Percentiles rank a stretch among this genome's conserved stretches.
Conservation (phyloP, 2,888 invertebrate genomes). For the Trissolcus japonicus region DNA sequence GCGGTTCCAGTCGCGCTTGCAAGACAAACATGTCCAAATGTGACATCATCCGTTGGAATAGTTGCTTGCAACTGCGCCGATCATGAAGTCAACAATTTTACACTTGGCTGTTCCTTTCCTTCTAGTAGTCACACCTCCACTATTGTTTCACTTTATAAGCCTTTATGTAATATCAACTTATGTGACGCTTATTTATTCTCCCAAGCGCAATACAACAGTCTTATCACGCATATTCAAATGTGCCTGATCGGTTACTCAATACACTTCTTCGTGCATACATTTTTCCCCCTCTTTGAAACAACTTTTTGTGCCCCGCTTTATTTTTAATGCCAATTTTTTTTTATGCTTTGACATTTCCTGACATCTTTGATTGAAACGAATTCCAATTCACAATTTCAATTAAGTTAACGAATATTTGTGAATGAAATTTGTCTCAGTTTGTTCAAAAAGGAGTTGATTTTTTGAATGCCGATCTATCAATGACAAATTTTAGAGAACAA, state of each 20-base stretch:
- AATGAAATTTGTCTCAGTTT: too few species aligned
- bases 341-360: neutral
- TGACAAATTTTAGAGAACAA: neutral
- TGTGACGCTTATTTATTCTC: slow-evolving; percentile 40
- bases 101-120: slow-evolving; percentile 11
- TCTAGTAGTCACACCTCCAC: slow-evolving; percentile 22
- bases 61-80: neutral
- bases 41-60: slow-evolving; percentile 47
- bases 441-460: too few species aligned
- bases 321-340: neutral
- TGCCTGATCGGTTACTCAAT: slow-evolving; percentile 38
- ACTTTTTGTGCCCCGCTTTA: slow-evolving; percentile 3
- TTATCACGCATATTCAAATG: slow-evolving; percentile 43
- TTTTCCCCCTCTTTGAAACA: slow-evolving; percentile 7
- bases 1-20: slow-evolving; percentile 7
- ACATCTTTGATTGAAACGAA: too few species aligned
- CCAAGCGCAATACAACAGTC: neutral
- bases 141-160: slow-evolving; percentile 50
- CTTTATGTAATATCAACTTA: slow-evolving; percentile 48
- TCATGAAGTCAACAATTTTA: slow-evolving; percentile 6
- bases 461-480: too few species aligned
- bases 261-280: slow-evolving; percentile 28
- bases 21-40: slow-evolving; percentile 6
- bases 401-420: too few species aligned
- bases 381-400: too few species aligned